phyloP scores from a whole-genome alignment of 2,888 invertebrate genomes.

The Carcina quercana region DNA sequence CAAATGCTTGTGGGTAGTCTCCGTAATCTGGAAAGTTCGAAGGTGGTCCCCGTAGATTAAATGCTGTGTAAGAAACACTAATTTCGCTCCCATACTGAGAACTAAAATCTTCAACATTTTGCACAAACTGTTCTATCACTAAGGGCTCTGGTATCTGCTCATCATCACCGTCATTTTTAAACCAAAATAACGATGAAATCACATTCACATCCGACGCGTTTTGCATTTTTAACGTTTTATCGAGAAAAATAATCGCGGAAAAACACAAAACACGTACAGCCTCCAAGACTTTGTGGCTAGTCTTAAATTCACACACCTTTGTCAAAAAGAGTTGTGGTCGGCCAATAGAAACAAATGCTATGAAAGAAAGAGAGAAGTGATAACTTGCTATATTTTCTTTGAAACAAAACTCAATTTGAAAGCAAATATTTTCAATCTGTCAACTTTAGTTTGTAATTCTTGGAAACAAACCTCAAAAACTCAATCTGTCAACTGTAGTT shows the following conservation, averaged over 20 bases:
- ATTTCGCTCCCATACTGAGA: slow-evolving; percentile 93
- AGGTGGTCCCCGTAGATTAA: slow-evolving; percentile 89
- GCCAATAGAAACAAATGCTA: too few species aligned
- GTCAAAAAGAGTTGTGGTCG: too few species aligned
- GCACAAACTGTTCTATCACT: slow-evolving; percentile 84
- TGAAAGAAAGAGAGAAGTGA: too few species aligned
- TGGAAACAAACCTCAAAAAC: too few species aligned
- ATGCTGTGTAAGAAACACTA: slow-evolving; percentile 91
- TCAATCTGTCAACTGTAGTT: too few species aligned
- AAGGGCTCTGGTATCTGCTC: slow-evolving; percentile 40
- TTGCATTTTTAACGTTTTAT: slow-evolving; percentile 37
- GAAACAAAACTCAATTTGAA: too few species aligned
- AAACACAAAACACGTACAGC: not conserved
- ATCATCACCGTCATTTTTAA: slow-evolving; percentile 44
- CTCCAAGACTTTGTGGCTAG: too few species aligned
- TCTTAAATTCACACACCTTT: too few species aligned
- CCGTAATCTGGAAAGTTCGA: slow-evolving; percentile 92
- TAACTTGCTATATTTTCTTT: too few species aligned
- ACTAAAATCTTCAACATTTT: slow-evolving; percentile 87
- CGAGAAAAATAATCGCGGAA: not conserved
- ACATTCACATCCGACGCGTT: slow-evolving; percentile 60
- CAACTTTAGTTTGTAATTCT: too few species aligned
- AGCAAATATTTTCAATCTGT: too few species aligned
- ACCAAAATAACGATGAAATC: slow-evolving; percentile 58
- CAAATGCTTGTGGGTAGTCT: slow-evolving; percentile 92